Evolutionary conservation across 2,888 invertebrate species (phyloP), one percentile per base, ranked within the genome.

Genomic region (Lucinisca nassula): DNA sequence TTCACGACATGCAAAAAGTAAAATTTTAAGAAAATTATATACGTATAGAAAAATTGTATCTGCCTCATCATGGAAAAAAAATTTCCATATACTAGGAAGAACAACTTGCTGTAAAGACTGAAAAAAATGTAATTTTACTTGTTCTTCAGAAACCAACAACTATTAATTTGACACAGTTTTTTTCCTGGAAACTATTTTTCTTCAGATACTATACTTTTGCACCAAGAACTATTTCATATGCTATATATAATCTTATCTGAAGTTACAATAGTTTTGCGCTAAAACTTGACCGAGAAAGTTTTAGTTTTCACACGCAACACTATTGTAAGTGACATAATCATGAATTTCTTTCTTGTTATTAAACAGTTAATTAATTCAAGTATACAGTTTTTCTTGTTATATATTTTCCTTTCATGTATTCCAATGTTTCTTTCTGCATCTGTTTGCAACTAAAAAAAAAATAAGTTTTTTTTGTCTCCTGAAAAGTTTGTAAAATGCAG

Each of bases 401-500:
- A 6, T 6, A 61, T 61, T 27, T 6, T 27, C 27, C 61, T 30
- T 61, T 24, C 61, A 24, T 61, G 30, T 24, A 27, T 61, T 30
- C 61, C 61, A n/a, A 27, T 12, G 27, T 27, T 30, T 30, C 61
- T 61, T 61, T 61, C 51, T 61, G 27, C 61, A 24, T 27, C 8
- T 30, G 61, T 8, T 72, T 12, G 21, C 24, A 37, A 32, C 8
- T n/a, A 30, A 37, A 35, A 72, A 72, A 72, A 27, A 72, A 72
- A 40, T 27, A 72, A 40, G 72, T 72, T 72, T 72, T 72, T 72
- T 67, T 35, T 37, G 38, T 72, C 72, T 32, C 37, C 37, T 37
- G 35, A 37, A 72, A 72, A 72, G 37, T 72, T 72, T n/a, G 3
- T n/a, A 72, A 72, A 72, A 37, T 72, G n/a, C 37, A 72, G 72